Conservation (phyloP, 2,797 vertebrate genomes). For the Chlorospingus flavigularis region DNA sequence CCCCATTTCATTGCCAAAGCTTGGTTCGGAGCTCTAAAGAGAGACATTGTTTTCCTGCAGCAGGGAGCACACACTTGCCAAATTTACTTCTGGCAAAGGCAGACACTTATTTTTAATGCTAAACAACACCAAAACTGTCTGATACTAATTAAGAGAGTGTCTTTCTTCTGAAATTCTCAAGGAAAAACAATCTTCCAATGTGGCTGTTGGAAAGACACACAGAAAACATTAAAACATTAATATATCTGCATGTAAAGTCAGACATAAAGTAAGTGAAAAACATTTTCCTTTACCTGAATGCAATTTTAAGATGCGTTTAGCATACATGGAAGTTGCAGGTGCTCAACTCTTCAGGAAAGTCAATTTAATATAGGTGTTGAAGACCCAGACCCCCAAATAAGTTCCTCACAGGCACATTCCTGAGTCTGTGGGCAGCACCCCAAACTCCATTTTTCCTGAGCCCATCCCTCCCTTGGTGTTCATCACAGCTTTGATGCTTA, state of each 20-base stretch:
- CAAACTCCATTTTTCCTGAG: background rate
- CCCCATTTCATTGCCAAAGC: constrained; percentile 56
- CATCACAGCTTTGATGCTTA: constrained; percentile 26
- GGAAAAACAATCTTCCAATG: background rate
- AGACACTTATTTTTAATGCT: constrained; percentile 69
- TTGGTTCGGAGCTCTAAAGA: constrained; percentile 63
- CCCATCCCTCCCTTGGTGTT: background rate
- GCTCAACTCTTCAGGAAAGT: background rate
- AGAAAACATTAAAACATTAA: background rate
- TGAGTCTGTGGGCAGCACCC: background rate
- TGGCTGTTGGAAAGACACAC: background rate
- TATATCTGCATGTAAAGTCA: background rate
- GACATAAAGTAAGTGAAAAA: background rate
- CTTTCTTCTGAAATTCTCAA: background rate
- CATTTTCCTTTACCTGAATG: background rate
- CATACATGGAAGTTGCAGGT: background rate
- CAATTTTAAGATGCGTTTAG: background rate
- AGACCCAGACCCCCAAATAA: background rate
- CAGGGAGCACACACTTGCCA: constrained; percentile 58
- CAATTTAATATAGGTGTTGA: background rate
- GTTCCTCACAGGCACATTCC: constrained; percentile 12
- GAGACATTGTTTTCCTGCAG: constrained; percentile 71
- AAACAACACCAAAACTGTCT: constrained; percentile 50
- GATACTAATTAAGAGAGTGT: constrained; percentile 45
- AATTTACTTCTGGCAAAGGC: constrained; percentile 71